Base-by-base conservation (phyloP, 2,888 invertebrate genomes). In the Diarsia rubi region DNA sequence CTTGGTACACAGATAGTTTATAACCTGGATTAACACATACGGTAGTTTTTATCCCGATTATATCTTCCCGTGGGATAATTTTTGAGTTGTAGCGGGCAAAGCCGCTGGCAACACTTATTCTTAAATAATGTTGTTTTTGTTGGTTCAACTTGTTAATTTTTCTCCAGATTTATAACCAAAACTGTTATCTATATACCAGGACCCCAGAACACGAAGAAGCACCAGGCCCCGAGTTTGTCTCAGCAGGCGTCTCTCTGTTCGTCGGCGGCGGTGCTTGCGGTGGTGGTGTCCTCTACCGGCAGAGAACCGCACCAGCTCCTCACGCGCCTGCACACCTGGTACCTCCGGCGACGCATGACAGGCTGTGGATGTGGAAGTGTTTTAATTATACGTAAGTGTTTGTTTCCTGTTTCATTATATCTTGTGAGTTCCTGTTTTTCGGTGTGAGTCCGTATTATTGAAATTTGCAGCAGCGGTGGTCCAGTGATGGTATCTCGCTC, bases 351-450 rank as follows among this genome's bases (percentile, higher is more conserved):
- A 91, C 96, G 0, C 97, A 97, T 79, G 97, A 97, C 81, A 93
- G 97, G 31, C 94, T 97, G 0, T 97, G 97, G 97, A 96, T 97
- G 93, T 97, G 97, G 97, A 97, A 97, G 81, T 97, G 97, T 86
- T 97, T 97, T 87, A 97, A 97, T 89, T 97, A 97, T 86, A 97
- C 97, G 97, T 97, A 72, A 95, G 96, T 94, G 54, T 60, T 64
- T 54, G 16, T 44, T 37, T 63, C 16, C 21, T 14, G 3, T 60
- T 37, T 60, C 21, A 60, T 54, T 24, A 2, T 3, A 24, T 27
- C 3, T 57, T 57, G 16, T 57, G 16, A 27, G 8, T 57, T 27
- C 16, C 2, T 54, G 16, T 8, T 37, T 8, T 37, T 37, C 8
- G 8, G 37, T 37, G 37, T 37, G 8, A 37, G 37, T 37, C 37